Percentiles rank a stretch among this genome's conserved stretches.
Conservation (phyloP, 2,888 invertebrate genomes). For the Caenorhabditis wallacei region DNA sequence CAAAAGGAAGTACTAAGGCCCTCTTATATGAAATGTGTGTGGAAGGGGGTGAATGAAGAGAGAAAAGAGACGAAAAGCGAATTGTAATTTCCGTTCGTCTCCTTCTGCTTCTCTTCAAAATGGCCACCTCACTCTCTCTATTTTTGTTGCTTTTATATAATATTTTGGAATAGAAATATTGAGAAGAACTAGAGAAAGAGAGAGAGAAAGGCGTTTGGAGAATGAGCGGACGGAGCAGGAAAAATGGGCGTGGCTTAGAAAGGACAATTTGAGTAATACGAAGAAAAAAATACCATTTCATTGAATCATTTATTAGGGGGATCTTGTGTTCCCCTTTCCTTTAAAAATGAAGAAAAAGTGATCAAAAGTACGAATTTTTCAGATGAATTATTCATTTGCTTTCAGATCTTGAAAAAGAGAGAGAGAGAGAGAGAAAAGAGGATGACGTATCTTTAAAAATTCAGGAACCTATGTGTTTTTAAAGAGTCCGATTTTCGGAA, state of each 20-base stretch:
- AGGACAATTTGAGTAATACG: not conserved
- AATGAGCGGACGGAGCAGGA: not conserved
- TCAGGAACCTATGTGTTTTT: too few relatives aligned
- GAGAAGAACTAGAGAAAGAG: not conserved
- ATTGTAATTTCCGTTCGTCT: constrained; percentile 57
- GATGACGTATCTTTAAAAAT: too few relatives aligned
- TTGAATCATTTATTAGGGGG: not conserved
- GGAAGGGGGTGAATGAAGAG: constrained; percentile 5
- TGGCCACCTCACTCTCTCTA: constrained; percentile 16
- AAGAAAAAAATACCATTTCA: too few relatives aligned
- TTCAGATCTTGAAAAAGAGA: not conserved
- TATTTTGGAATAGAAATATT: not conserved
- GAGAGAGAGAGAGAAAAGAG: too few relatives aligned
- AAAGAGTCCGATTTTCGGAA: too few relatives aligned
- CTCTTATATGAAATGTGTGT: too few relatives aligned
- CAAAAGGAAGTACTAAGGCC: too few relatives aligned
- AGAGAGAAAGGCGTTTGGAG: not conserved
- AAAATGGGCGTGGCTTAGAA: not conserved
- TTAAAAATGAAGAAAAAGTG: not conserved
- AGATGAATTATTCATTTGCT: not conserved
- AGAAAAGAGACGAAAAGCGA: not conserved
- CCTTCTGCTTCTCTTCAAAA: not conserved
- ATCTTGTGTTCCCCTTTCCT: not conserved
- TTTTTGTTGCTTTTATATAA: constrained; percentile 32
- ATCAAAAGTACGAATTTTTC: not conserved